Evolutionary conservation across 1,140 invertebrate species (phyloP).

Genomic region (Zaprionus gabonicus): DNA sequence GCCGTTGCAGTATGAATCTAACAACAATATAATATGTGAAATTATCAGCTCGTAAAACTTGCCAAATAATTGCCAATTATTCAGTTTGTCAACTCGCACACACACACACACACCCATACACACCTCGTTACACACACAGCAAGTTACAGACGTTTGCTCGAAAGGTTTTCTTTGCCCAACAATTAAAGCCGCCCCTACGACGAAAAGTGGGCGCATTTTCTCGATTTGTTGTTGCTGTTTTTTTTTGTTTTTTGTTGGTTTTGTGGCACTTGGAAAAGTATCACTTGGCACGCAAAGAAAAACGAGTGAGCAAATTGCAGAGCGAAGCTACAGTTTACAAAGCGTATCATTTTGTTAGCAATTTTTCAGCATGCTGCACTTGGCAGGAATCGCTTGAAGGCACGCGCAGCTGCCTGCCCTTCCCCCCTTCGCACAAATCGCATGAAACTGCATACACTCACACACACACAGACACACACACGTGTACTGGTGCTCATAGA

Average conservation of each 20-base stretch:
- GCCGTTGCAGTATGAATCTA: conserved; percentile 44
- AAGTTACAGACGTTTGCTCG: conserved; percentile 35
- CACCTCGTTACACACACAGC: conserved; percentile 24
- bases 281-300: conserved; percentile 80
- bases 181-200: conserved; percentile 54
- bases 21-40: conserved; percentile 73
- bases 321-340: conserved; percentile 60
- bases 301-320: conserved; percentile 75
- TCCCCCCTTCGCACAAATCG: neutral
- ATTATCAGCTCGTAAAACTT: conserved; percentile 79
- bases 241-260: conserved; percentile 11
- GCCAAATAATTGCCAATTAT: conserved; percentile 80
- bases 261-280: conserved; percentile 60
- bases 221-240: conserved; percentile 37
- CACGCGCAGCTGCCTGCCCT: conserved; percentile 46
- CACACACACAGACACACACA: conserved; percentile 13
- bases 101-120: conserved; percentile 26
- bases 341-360: conserved; percentile 82
- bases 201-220: conserved; percentile 32
- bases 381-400: conserved; percentile 66
- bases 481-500: conserved; percentile 28
- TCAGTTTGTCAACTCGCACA: conserved; percentile 75
- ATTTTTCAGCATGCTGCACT: conserved; percentile 80
- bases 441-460: conserved; percentile 29
- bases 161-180: conserved; percentile 58